Evolutionary conservation across 2,888 invertebrate genomes (phyloP).

Genomic region (Philonicus albiceps): DNA sequence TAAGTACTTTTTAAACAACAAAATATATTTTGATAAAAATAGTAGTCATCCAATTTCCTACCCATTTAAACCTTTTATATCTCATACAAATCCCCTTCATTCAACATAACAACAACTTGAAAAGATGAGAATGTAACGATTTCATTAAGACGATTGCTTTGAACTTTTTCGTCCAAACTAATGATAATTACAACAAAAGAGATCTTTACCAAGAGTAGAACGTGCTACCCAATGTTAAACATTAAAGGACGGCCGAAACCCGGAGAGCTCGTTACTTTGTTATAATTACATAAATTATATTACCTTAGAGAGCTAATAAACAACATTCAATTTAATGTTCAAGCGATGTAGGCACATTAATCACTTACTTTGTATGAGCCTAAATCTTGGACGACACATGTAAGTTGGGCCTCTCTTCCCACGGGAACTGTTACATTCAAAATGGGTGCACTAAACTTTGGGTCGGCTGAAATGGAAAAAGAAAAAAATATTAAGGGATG

Average conservation of each 20-base stretch:
- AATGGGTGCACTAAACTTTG: constrained; percentile 72
- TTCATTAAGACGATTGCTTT: constrained; percentile 36
- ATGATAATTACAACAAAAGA: constrained; percentile 18
- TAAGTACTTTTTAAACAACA: background rate
- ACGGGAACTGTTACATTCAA: constrained; percentile 74
- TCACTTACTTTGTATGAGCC: constrained; percentile 71
- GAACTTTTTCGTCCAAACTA: constrained; percentile 12
- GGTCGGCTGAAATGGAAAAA: constrained; percentile 67
- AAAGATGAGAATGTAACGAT: background rate
- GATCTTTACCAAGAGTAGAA: background rate
- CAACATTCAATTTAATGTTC: constrained; percentile 45
- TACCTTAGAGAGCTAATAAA: constrained; percentile 47
- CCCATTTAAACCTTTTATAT: background rate
- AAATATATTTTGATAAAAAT: background rate
- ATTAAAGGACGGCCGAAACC: background rate
- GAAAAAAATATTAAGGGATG: no score
- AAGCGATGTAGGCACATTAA: constrained; percentile 24
- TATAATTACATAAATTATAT: constrained; percentile 46
- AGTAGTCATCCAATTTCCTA: background rate
- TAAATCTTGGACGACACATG: constrained; percentile 74
- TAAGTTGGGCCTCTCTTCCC: constrained; percentile 73
- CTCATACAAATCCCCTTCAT: background rate
- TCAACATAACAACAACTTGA: background rate
- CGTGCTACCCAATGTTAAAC: background rate
- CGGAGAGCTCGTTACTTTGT: constrained; percentile 39